Evolutionary conservation across 2,797 vertebrate genomes (phyloP).

Genomic region (Pangasius macronema): DNA sequence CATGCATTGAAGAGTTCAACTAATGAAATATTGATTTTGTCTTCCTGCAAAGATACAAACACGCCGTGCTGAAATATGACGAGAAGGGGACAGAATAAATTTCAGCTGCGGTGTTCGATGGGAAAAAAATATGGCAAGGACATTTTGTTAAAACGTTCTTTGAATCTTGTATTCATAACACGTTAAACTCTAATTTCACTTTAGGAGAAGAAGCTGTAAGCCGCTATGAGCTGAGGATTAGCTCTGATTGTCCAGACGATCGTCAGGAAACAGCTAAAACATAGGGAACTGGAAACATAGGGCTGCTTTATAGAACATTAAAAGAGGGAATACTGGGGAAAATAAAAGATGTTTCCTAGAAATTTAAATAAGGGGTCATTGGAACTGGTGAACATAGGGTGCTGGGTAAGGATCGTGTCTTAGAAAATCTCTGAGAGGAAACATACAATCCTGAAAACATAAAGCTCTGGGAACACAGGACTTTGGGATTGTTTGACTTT

Average conservation of each 20-base stretch:
- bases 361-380: neutral
- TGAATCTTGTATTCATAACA: neutral
- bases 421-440: too few relatives aligned
- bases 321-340: too few relatives aligned
- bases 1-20: slow-evolving; percentile 46
- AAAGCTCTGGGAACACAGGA: too few relatives aligned
- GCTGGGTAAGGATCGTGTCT: neutral
- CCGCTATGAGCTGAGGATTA: neutral
- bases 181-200: neutral
- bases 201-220: neutral
- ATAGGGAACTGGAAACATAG: neutral
- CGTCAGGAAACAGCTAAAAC: neutral
- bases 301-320: neutral
- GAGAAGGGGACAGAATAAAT: neutral
- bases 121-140: neutral
- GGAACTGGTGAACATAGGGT: neutral
- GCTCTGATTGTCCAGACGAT: neutral
- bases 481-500: too few relatives aligned
- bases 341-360: neutral
- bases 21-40: slow-evolving; percentile 62
- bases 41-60: slow-evolving; percentile 43
- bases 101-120: neutral
- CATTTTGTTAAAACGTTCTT: neutral
- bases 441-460: too few relatives aligned
- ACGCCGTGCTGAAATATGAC: slow-evolving; percentile 47